Evolutionary conservation across 2,888 invertebrate species (phyloP).

Genomic region (Stenichneumon culpator): DNA sequence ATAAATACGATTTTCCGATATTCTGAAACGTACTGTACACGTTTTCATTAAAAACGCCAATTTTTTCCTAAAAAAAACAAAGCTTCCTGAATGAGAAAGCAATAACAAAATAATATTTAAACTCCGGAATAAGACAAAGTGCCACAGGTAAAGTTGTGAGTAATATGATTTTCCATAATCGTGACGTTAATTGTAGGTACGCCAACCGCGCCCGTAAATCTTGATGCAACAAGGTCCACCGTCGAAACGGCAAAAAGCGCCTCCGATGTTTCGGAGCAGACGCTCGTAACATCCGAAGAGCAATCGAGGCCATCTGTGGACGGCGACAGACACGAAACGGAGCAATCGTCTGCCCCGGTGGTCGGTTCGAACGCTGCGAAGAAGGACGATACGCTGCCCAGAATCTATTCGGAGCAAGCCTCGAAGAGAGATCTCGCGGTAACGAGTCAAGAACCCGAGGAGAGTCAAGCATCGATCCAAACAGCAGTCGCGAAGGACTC

Average conservation of each 20-base stretch:
- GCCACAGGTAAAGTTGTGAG: too few relatives aligned
- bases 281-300: conserved; percentile 35
- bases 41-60: too few relatives aligned
- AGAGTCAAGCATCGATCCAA: conserved; percentile 12
- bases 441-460: conserved; percentile 26
- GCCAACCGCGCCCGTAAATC: neutral
- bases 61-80: too few relatives aligned
- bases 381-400: conserved; percentile 8
- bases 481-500: conserved; percentile 22
- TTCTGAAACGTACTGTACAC: too few relatives aligned
- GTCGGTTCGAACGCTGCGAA: neutral
- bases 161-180: neutral
- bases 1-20: too few relatives aligned
- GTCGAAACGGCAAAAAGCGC: neutral
- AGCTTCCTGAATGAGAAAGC: too few relatives aligned
- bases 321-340: conserved; percentile 19
- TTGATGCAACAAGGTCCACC: neutral
- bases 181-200: neutral
- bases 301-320: conserved; percentile 2
- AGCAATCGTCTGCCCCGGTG: neutral
- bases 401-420: conserved; percentile 38
- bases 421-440: conserved; percentile 15
- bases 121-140: too few relatives aligned
- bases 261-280: neutral
- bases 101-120: too few relatives aligned